Evolutionary conservation across 2,888 invertebrate species (phyloP).

Genomic region (Pristionchus japonicus): DNA sequence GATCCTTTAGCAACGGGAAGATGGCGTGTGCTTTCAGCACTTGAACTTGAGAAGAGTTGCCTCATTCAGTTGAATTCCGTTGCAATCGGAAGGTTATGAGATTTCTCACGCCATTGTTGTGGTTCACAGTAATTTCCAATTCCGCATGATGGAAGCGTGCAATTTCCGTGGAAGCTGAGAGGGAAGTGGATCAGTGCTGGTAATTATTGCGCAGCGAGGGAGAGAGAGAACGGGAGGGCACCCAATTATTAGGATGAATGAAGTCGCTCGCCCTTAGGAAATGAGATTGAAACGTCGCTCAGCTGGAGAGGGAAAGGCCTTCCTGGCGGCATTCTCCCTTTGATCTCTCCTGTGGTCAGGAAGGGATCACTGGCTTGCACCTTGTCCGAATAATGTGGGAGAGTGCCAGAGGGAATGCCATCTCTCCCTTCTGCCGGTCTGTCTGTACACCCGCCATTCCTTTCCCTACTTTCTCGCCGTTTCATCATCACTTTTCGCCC

Average conservation of each 20-base stretch:
- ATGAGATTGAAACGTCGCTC: constrained; percentile 32
- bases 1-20: too few species aligned
- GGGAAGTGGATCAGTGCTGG: constrained; percentile 6
- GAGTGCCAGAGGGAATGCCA: not conserved
- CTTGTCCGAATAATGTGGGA: not conserved
- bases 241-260: constrained; percentile 26
- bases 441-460: not conserved
- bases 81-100: not conserved
- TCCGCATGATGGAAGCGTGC: not conserved
- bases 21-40: not conserved
- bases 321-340: not conserved
- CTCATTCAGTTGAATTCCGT: not conserved
- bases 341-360: not conserved
- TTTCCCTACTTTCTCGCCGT: not conserved
- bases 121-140: not conserved
- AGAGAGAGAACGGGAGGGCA: not conserved
- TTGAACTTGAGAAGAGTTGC: not conserved
- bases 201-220: constrained; percentile 23
- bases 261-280: not conserved
- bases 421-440: not conserved
- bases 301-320: not conserved
- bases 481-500: too few species aligned
- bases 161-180: not conserved
- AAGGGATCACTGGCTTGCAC: not conserved
- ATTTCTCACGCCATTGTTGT: not conserved